Base-by-base conservation (phyloP, 2,888 invertebrate species). In the Ochropacha duplaris region DNA sequence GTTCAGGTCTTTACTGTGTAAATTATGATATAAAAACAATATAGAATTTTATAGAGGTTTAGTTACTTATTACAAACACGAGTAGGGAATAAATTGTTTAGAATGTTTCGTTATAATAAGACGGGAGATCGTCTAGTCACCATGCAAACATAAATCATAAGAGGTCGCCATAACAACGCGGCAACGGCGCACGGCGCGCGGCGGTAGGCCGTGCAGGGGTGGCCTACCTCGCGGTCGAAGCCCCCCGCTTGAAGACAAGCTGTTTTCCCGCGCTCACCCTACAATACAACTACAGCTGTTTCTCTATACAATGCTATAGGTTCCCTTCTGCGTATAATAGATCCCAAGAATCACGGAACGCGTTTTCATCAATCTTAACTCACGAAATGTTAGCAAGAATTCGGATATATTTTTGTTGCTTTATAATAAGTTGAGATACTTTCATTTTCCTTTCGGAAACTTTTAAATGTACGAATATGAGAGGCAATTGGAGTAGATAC, bases 121-220 rank as follows among this genome's bases (percentile, higher is more conserved):
- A 54, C 54, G 64, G 60, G 57, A 61, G 36, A 55, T 31, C 58
- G 69, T 59, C 67, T 65, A 82, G 81, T 83, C 81, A 87, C 86
- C 72, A 83, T 81, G 83, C 77, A 66, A 71, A 72, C 81, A 90
- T 86, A 85, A 88, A 87, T 86, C 86, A 85, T 75, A 75, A 69
- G 72, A 77, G 72, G 88, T 88, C 80, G 78, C 81, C 83, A 84
- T 83, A 83, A 84, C 84, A 84, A 86, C 84, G 76, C 71, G 63
- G 76, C 31, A n/a, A 12, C 31, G 31, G 31, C 31, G 31, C n/a
- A n/a, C 84, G 76, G 72, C 64, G 76, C 31, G 31, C 31, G 31
- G 31, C 31, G 31, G 75, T 70, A 72, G 73, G 75, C 68, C 63
- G 72, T 62, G 4, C 71, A 65, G 77, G 86, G 86, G 81, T 74